A percentile compares a stretch with the other conserved stretches of the same genome.
phyloP scores from a whole-genome alignment of 2,797 vertebrate species.

The Centropyge bicolor region DNA sequence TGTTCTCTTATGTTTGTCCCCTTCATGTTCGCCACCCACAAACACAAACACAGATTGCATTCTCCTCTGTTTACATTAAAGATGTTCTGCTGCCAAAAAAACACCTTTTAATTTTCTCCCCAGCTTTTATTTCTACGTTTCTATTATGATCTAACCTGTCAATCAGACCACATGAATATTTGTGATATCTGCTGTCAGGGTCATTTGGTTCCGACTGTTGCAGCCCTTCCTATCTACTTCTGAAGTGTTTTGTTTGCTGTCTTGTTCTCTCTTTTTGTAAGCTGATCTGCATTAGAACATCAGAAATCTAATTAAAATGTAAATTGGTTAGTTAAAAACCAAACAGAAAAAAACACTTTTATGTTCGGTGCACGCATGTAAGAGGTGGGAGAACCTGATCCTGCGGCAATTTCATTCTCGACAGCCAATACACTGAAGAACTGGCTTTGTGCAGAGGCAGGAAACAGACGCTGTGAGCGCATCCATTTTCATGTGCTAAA shows the following conservation, averaged over 20 bases:
- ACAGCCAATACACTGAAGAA: conserved; percentile 29
- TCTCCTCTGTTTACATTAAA: conserved; percentile 51
- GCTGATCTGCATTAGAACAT: conserved; percentile 46
- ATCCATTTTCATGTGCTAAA: conserved; percentile 46
- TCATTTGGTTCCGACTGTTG: conserved; percentile 30
- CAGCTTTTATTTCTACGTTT: conserved; percentile 5
- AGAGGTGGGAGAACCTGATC: conserved; percentile 27
- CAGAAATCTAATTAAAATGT: conserved; percentile 69
- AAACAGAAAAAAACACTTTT: conserved; percentile 28
- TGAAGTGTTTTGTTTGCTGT: conserved; percentile 54
- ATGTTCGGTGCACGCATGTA: conserved; percentile 20
- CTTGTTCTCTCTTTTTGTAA: conserved; percentile 27
- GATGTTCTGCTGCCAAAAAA: conserved; percentile 27
- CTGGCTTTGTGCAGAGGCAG: conserved; percentile 33
- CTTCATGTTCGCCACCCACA: conserved; percentile 52
- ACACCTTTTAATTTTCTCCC: conserved; percentile 15
- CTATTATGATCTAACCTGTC: conserved; percentile 40
- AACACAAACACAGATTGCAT: conserved; percentile 34
- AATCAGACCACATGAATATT: conserved; percentile 2
- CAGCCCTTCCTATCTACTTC: conserved; percentile 18
- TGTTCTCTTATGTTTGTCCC: conserved; percentile 49
- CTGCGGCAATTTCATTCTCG: conserved; percentile 29
- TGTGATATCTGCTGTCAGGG: conserved; percentile 19
- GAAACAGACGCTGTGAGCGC: conserved; percentile 17
- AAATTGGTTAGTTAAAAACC: conserved; percentile 64